Percentiles rank a stretch among this genome's conserved stretches.
These are phyloP conservation scores for Orius insidiosus DNA, from an alignment of 1,140 invertebrate species.

Conservation along the genomic window DNA sequence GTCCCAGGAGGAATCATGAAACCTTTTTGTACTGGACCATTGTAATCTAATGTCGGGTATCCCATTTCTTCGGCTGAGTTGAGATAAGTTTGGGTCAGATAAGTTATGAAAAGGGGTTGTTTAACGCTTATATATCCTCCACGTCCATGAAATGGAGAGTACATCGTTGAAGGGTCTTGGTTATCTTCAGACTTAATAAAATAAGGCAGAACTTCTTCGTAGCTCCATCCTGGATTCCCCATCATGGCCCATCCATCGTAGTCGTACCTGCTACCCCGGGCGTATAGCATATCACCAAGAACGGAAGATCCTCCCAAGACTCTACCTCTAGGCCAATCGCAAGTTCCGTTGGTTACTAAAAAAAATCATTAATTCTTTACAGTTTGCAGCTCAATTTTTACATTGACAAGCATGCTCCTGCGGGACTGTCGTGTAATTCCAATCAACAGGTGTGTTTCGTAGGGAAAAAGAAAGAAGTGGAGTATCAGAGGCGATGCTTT, in stretches of 20 bases:
- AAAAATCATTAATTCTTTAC: not conserved
- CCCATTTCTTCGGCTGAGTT: constrained; percentile 25
- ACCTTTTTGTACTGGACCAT: constrained; percentile 51
- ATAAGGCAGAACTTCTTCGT: constrained; percentile 68
- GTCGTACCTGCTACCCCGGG: constrained; percentile 74
- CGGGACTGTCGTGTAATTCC: constrained; percentile 13
- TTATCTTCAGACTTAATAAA: constrained; percentile 77
- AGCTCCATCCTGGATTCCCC: constrained; percentile 80
- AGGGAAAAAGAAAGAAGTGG: constrained; percentile 34
- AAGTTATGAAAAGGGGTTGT: constrained; percentile 11
- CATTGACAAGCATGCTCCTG: constrained; percentile 12
- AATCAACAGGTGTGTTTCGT: constrained; percentile 6
- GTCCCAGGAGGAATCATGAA: constrained; percentile 39
- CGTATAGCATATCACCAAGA: constrained; percentile 79
- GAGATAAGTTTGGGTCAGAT: not conserved
- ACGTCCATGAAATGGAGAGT: not conserved
- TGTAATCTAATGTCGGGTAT: constrained; percentile 26
- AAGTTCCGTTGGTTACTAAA: constrained; percentile 31
- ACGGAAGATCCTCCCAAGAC: constrained; percentile 54
- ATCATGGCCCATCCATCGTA: constrained; percentile 78
- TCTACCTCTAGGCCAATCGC: constrained; percentile 71
- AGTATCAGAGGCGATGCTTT: constrained; percentile 75
- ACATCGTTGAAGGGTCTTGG: constrained; percentile 42
- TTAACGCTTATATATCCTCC: constrained; percentile 20
- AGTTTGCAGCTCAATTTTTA: not conserved